Conservation (phyloP, 2,888 invertebrate genomes). For the Sisyra nigra region DNA sequence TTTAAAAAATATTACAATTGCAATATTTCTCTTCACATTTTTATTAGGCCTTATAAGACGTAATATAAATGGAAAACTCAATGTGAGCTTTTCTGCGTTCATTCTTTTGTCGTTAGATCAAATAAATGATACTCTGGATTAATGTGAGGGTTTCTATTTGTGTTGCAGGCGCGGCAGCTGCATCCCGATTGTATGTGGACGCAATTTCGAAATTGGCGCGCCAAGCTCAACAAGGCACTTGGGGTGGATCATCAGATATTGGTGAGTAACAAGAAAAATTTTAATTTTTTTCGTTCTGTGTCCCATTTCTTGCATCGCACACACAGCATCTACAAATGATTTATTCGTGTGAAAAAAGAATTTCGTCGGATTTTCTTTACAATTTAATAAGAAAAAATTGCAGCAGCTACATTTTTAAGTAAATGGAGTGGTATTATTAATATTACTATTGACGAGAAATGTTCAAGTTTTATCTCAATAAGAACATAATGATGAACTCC, state of each 20-base stretch:
- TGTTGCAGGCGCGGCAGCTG: constrained; percentile 67
- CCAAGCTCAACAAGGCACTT: constrained; percentile 80
- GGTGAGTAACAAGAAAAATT: constrained; percentile 39
- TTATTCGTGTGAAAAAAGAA: neutral
- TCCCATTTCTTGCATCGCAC: constrained; percentile 1
- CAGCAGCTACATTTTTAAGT: too few relatives aligned
- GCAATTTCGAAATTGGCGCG: constrained; percentile 74
- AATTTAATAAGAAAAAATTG: neutral
- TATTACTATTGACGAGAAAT: too few relatives aligned
- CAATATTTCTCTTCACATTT: too few relatives aligned
- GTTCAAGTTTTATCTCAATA: too few relatives aligned
- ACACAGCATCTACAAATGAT: neutral
- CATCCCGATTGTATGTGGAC: constrained; percentile 75
- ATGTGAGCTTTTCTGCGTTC: too few relatives aligned
- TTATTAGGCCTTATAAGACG: too few relatives aligned
- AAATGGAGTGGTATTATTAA: too few relatives aligned
- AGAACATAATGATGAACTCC: too few relatives aligned
- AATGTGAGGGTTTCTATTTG: neutral
- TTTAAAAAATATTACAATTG: too few relatives aligned
- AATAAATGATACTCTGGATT: neutral
- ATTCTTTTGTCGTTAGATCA: neutral
- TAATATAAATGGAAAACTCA: too few relatives aligned
- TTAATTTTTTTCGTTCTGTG: constrained; percentile 7
- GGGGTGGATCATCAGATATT: constrained; percentile 80
- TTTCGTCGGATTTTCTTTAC: neutral